Evolutionary conservation across 2,797 vertebrate genomes (phyloP), one percentile per base, ranked within the genome.

Genomic region (Phoeniculus purpureus): DNA sequence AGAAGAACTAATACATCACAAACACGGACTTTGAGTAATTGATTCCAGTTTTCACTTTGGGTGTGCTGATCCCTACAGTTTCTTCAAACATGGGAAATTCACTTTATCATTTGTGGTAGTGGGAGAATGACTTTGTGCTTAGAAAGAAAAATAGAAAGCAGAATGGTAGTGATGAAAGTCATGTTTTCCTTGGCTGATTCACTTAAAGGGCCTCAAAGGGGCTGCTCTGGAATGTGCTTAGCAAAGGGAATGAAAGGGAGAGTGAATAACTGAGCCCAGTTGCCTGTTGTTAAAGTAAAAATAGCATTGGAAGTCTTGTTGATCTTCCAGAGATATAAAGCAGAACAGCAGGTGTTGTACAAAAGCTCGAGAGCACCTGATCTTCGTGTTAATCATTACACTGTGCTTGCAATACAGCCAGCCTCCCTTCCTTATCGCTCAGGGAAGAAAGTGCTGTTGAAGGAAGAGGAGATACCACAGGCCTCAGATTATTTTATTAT

Each of bases 331-430:
- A 60, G 85, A 47, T 56, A 75, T 51, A 7, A 81, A 89, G 70
- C 22, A 85, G 92, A 94, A 84, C 88, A 96, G 94, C 93, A 95
- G 93, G 94, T 96, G 93, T 83, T 95, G 92, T 89, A 90, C 92
- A 65, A 92, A 94, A 89, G 76, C 88, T 92, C 15, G 8, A 27
- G 79, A 94, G 84, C 95, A 93, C 95, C 94, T 92, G 90, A 96
- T 93, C 73, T 84, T 85, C 3, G 0, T 89, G 90, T 83, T 93
- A 96, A 96, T 94, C 43, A 90, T 94, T 92, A 76, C 60, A 73
- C 70, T 87, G 70, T 84, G 90, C 68, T 58, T 77, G 18, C 7
- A 3, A 73, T 92, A 32, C 67, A 70, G 25, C 56, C 47, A 50
- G 45, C 60, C 79, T 93, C 75, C 81, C 75, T 87, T 58, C 83